Base-by-base conservation (phyloP, 2,113 vertebrate genomes). In the Thalassoma bifasciatum region DNA sequence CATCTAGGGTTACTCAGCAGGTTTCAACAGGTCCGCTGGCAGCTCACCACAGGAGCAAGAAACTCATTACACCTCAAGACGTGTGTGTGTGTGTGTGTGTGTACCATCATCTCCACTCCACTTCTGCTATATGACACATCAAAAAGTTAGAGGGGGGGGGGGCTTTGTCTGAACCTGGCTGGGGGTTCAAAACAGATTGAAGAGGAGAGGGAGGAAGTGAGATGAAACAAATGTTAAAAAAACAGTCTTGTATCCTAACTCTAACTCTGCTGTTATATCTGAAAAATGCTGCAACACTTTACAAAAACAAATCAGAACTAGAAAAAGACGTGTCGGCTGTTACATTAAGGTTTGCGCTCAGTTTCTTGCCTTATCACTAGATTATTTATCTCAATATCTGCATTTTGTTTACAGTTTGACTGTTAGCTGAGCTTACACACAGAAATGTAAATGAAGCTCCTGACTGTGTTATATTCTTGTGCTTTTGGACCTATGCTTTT, bases 1-100 rank as follows among this genome's bases (percentile, higher is more conserved):
- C 88, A 73, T 88, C 91, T 91, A 81, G 74, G 82, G 83, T 92
- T 92, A 88, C 93, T 75, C 49, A 56, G 79, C 94, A 94, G 81
- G 93, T 86, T 86, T 71, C 63, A 85, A 88, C 94, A 94, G 77
- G 93, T 72, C 84, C 64, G 38, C 65, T 72, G 26, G 82, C 81
- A 66, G 66, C 77, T 87, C 77, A 85, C 66, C 73, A 79, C 86
- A 86, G 68, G 71, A 82, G 83, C 36, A 75, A 62, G 73, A 89
- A 89, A 92, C 83, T 83, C 87, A 87, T 92, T 88, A 88, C 77
- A 66, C 72, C 79, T 60, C 46, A 23, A 70, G 72, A 54, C 65
- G 79, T 24, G 49, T 50, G 69, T 69, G 75, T 75, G 63, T 72
- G 79, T 76, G 51, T 79, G 62, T 77, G 56, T 62, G 59, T 60